phyloP scores from a whole-genome alignment of 2,797 vertebrate species.

The Allobates femoralis region DNA sequence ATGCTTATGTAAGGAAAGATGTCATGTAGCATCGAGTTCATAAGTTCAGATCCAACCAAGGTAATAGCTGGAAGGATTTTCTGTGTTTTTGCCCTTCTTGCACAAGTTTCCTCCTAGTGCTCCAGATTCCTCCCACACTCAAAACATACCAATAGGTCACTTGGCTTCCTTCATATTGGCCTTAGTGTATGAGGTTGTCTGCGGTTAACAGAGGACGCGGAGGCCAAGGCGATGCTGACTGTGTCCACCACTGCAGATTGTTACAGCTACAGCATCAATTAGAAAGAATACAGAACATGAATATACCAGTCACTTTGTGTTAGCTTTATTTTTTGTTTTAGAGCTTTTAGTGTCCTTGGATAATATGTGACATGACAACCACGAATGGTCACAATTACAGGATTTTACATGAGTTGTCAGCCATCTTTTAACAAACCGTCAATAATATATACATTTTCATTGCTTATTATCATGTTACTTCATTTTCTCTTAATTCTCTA shows the following conservation, averaged over 20 bases:
- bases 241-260: background rate
- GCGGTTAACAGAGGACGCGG: background rate
- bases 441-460: background rate
- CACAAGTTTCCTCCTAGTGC: background rate
- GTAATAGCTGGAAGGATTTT: background rate
- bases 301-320: background rate
- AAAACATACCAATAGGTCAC: background rate
- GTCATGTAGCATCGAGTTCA: background rate
- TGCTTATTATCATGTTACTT: no score
- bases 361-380: background rate
- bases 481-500: no score
- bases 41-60: background rate
- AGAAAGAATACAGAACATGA: background rate
- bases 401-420: background rate
- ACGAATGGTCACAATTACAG: background rate
- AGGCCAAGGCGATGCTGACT: background rate
- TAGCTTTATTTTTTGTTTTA: no score
- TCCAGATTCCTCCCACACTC: conserved; percentile 1
- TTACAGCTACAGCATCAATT: background rate
- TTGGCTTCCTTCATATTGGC: background rate
- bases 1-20: background rate
- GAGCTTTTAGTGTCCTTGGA: background rate
- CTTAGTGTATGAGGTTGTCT: background rate
- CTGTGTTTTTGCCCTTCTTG: background rate
- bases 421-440: background rate